These are phyloP conservation scores for Todiramphus saurophagus DNA, from an alignment of 2,113 vertebrate genomes.

Conservation along the genomic window DNA sequence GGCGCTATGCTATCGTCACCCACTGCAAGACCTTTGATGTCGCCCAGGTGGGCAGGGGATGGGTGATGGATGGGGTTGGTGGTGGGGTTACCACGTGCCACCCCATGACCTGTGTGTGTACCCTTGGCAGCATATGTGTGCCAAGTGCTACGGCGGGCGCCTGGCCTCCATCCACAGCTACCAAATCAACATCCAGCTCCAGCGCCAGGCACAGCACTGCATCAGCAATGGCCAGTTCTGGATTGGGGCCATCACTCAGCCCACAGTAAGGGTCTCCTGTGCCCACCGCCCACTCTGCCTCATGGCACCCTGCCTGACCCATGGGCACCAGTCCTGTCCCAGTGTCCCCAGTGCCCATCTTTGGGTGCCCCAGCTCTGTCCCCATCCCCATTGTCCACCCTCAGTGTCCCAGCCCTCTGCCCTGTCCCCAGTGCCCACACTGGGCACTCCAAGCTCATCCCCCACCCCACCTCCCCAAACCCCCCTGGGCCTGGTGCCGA, in stretches of 20 bases:
- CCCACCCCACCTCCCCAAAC: neutral
- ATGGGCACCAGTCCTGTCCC: neutral
- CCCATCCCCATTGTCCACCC: neutral
- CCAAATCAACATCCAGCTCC: accelerated
- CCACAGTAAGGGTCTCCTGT: neutral
- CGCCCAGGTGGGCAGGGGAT: neutral
- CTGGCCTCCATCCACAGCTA: constrained; percentile 2
- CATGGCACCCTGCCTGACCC: neutral
- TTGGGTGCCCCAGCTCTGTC: neutral
- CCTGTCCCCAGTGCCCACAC: too few species aligned
- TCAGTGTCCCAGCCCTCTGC: neutral
- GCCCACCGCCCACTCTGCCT: neutral
- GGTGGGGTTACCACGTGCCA: neutral
- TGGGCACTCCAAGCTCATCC: neutral
- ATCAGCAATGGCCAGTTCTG: neutral
- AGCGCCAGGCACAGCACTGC: accelerated
- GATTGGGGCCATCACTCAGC: neutral
- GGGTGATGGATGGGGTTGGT: too few species aligned
- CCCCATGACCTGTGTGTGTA: accelerated
- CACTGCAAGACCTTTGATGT: accelerated
- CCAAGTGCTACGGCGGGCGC: neutral
- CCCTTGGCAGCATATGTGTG: neutral
- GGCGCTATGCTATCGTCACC: accelerated
- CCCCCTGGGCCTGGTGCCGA: neutral
- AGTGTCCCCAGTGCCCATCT: too few species aligned